phyloP scores from a whole-genome alignment of 1,140 invertebrate genomes.

The Polyergus mexicanus region DNA sequence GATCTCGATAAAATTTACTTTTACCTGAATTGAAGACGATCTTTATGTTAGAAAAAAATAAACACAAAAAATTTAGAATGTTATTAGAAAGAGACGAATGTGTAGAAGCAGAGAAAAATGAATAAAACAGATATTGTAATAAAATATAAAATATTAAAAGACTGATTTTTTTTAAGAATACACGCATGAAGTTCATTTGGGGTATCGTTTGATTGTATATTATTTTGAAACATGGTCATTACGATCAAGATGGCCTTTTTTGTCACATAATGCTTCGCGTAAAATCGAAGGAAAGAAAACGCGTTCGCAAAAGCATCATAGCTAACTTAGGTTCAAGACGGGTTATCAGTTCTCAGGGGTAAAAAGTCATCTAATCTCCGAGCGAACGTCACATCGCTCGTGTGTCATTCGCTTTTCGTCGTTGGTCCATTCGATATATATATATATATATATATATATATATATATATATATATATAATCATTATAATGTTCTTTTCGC shows the following conservation, averaged over 20 bases:
- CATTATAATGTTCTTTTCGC: slow-evolving; percentile 27
- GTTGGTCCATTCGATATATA: slow-evolving; percentile 68
- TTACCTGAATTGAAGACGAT: not conserved
- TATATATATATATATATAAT: slow-evolving; percentile 23
- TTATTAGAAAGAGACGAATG: not conserved
- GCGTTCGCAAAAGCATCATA: slow-evolving; percentile 38
- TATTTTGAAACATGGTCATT: not conserved
- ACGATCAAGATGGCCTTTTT: not conserved
- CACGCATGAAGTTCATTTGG: too few relatives aligned
- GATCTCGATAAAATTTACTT: not conserved
- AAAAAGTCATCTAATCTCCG: slow-evolving; percentile 74
- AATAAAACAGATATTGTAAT: not conserved
- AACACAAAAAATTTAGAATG: not conserved
- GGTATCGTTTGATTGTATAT: not conserved
- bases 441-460: too few relatives aligned
- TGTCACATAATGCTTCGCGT: not conserved
- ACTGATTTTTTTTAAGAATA: too few relatives aligned
- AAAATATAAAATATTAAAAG: not conserved
- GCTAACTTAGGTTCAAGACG: slow-evolving; percentile 57
- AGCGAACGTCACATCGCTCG: slow-evolving; percentile 53
- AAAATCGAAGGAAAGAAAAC: not conserved
- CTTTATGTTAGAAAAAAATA: not conserved
- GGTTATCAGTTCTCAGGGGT: slow-evolving; percentile 76
- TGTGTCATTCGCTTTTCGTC: slow-evolving; percentile 62
- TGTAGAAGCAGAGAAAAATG: not conserved